A percentile compares a stretch with the other conserved stretches of the same genome.
phyloP scores from a whole-genome alignment of 2,797 vertebrate genomes.

The Enteromius radiatus region DNA sequence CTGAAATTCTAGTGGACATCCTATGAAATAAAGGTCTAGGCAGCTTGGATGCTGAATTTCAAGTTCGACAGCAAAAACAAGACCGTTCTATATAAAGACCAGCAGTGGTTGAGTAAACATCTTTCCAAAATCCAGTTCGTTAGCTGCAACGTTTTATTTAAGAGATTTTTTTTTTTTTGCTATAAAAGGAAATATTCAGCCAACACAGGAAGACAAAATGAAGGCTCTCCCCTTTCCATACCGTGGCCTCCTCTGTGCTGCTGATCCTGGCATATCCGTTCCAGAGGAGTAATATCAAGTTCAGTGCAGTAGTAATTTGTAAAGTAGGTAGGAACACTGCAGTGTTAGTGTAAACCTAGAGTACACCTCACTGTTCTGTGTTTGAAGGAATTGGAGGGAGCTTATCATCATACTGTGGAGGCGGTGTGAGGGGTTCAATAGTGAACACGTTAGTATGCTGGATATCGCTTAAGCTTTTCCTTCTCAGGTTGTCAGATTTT shows the following conservation, averaged over 20 bases:
- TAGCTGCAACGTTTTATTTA: neutral
- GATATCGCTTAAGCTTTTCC: slow-evolving; percentile 78
- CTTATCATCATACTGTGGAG: slow-evolving; percentile 88
- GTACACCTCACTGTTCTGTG: slow-evolving; percentile 45
- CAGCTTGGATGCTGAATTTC: slow-evolving; percentile 5
- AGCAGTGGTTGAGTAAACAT: slow-evolving; percentile 35
- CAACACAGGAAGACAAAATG: neutral
- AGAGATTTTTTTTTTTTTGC: neutral
- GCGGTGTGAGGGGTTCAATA: slow-evolving; percentile 93
- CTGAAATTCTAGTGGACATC: neutral
- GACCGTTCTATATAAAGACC: neutral
- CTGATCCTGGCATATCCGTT: neutral
- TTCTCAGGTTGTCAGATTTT: slow-evolving; percentile 90
- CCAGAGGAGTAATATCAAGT: neutral
- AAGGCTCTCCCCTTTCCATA: slow-evolving; percentile 29
- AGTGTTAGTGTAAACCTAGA: neutral
- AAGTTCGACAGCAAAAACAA: slow-evolving; percentile 6
- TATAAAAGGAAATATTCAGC: neutral
- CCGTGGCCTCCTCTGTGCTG: neutral
- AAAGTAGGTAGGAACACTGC: neutral
- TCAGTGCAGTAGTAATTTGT: neutral
- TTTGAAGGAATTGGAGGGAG: slow-evolving; percentile 66
- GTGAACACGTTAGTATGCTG: slow-evolving; percentile 72
- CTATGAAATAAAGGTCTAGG: neutral
- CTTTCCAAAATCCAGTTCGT: neutral